Conservation (phyloP, 2,888 invertebrate genomes). For the Pyrrhopygopsis socrates region DNA sequence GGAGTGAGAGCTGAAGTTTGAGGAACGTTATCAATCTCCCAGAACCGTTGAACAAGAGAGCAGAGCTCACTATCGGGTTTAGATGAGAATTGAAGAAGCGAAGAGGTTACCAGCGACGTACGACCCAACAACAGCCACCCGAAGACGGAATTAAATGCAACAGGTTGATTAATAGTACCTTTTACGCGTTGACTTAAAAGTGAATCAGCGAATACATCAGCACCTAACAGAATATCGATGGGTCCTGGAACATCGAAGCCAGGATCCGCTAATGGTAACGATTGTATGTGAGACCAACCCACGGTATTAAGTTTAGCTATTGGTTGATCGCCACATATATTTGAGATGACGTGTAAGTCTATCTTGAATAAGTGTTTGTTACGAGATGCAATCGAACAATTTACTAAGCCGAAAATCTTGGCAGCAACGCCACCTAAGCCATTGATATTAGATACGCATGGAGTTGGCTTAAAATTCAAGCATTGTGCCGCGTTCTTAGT, state of each 20-base stretch:
- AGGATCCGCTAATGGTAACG: conserved; percentile 62
- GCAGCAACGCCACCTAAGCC: conserved; percentile 21
- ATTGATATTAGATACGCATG: not conserved
- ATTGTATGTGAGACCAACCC: conserved; percentile 28
- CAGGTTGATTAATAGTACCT: conserved; percentile 27
- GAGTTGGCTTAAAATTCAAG: conserved; percentile 11
- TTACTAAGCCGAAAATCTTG: conserved; percentile 6
- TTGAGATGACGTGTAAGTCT: conserved; percentile 13
- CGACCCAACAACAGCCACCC: conserved; percentile 49
- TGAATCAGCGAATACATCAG: conserved; percentile 43
- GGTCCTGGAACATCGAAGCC: conserved; percentile 50
- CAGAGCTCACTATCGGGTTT: conserved; percentile 20
- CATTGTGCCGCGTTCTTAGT: conserved; percentile 27
- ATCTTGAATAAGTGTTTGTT: conserved; percentile 3
- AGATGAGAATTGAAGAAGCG: not conserved
- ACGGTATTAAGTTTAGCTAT: conserved; percentile 54
- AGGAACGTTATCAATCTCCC: conserved; percentile 18
- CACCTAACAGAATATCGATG: conserved; percentile 58
- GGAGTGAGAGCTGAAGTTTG: conserved; percentile 11
- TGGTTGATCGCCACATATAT: conserved; percentile 38
- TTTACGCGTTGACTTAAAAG: conserved; percentile 25
- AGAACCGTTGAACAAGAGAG: conserved; percentile 24
- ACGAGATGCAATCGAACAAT: conserved; percentile 7
- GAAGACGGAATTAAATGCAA: conserved; percentile 46
- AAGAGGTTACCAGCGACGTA: not conserved